These are phyloP conservation scores for Phyllostomus discolor DNA, from an alignment of 2,113 vertebrate species.

Conservation along the genomic window DNA sequence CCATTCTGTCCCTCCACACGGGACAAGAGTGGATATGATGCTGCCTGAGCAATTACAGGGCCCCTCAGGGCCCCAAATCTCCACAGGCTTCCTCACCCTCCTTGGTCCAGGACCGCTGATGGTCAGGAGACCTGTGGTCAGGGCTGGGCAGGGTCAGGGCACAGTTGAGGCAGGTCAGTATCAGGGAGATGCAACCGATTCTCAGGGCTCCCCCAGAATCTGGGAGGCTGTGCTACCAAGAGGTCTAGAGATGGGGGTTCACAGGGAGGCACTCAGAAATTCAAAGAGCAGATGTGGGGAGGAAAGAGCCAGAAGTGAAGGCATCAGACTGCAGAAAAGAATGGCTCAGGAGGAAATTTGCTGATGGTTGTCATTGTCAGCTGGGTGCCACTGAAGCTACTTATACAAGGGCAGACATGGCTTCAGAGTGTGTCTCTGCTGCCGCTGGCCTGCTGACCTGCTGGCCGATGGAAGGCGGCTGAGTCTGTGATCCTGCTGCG, in stretches of 20 bases:
- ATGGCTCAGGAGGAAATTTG: not conserved
- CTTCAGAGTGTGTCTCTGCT: not conserved
- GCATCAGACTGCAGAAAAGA: not conserved
- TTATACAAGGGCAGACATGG: not conserved
- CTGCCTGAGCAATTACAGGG: not conserved
- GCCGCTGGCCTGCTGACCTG: not conserved
- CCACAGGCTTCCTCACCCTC: not conserved
- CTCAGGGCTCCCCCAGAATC: not conserved
- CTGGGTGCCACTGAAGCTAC: not conserved
- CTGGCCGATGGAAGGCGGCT: not conserved
- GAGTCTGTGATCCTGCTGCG: not conserved
- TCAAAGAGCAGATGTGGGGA: not conserved
- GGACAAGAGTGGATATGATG: not conserved
- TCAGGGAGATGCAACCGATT: not conserved
- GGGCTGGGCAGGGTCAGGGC: not conserved
- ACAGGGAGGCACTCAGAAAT: not conserved
- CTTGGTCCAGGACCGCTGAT: not conserved
- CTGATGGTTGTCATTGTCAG: not conserved
- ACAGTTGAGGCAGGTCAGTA: not conserved
- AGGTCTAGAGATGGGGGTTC: not conserved
- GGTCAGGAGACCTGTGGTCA: not conserved
- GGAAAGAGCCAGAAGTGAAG: not conserved
- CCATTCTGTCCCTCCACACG: not conserved
- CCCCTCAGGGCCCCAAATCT: not conserved
- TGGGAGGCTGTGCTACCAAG: not conserved